These are phyloP conservation scores for Momotus momota DNA, from an alignment of 2,797 vertebrate species.

Conservation along the genomic window DNA sequence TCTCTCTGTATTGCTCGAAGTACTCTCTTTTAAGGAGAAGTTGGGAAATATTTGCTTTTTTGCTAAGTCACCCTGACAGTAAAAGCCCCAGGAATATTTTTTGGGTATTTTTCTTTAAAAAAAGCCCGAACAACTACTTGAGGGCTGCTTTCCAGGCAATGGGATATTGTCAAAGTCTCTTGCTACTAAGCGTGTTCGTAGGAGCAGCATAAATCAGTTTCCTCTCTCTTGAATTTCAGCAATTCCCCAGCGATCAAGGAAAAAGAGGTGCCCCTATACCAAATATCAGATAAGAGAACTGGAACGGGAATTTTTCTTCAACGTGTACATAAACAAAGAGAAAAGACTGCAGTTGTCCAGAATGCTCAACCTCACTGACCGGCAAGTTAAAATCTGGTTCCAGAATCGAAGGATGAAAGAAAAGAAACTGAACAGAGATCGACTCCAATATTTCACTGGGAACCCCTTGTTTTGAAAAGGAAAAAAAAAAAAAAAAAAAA, in stretches of 20 bases:
- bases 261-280: slow-evolving; percentile 97
- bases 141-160: background rate
- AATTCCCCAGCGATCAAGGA: slow-evolving; percentile 92
- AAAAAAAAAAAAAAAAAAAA: no score
- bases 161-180: background rate
- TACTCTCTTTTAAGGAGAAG: slow-evolving; percentile 41
- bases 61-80: background rate
- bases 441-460: slow-evolving; percentile 97
- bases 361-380: slow-evolving; percentile 97
- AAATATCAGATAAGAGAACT: slow-evolving; percentile 99
- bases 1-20: slow-evolving; percentile 35
- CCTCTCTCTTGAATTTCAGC: slow-evolving; percentile 76
- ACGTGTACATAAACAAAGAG: slow-evolving; percentile 99
- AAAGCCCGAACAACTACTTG: background rate
- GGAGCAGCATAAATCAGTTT: background rate
- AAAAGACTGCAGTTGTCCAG: slow-evolving; percentile 96
- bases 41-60: slow-evolving; percentile 32
- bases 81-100: background rate
- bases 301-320: slow-evolving; percentile 99
- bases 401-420: slow-evolving; percentile 99
- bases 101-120: background rate
- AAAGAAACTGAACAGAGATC: slow-evolving; percentile 98
- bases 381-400: slow-evolving; percentile 99
- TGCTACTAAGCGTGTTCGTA: background rate
- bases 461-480: slow-evolving; percentile 93